phyloP scores from a whole-genome alignment of 2,888 invertebrate genomes.

The Lucinisca nassula region DNA sequence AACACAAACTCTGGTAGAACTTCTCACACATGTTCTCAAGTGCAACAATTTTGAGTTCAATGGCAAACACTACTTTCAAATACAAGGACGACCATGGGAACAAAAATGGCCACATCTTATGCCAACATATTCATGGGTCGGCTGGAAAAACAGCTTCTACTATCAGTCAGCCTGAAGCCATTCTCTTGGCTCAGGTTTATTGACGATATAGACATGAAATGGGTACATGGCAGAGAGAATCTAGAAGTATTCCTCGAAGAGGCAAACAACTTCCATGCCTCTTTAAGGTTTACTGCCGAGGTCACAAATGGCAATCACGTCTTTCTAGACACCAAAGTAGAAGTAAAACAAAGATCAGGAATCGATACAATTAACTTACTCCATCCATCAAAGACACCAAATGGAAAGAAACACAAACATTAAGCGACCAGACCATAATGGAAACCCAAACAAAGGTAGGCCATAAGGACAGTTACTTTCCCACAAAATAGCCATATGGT shows the following conservation, averaged over 20 bases:
- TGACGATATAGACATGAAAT: conserved; percentile 60
- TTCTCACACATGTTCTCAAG: conserved; percentile 29
- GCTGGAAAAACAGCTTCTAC: conserved; percentile 40
- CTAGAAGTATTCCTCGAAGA: neutral
- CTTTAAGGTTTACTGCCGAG: conserved; percentile 25
- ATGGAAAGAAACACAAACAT: no score
- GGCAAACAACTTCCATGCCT: conserved; percentile 10
- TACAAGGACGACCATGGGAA: conserved; percentile 66
- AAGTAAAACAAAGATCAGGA: no score
- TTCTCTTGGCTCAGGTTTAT: conserved; percentile 49
- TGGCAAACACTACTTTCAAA: conserved; percentile 35
- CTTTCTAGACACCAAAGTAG: no score
- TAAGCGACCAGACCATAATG: no score
- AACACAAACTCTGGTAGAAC: conserved; percentile 23
- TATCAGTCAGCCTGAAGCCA: conserved; percentile 11
- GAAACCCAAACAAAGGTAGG: no score
- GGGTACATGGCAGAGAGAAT: neutral
- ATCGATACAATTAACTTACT: no score
- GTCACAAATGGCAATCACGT: conserved; percentile 3
- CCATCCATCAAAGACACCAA: no score
- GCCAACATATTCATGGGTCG: conserved; percentile 58
- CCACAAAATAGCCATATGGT: no score
- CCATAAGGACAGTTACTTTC: no score
- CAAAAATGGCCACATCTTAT: conserved; percentile 51
- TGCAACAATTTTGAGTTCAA: conserved; percentile 53